phyloP scores from a whole-genome alignment of 1,140 invertebrate species.

The Cepaea nemoralis region DNA sequence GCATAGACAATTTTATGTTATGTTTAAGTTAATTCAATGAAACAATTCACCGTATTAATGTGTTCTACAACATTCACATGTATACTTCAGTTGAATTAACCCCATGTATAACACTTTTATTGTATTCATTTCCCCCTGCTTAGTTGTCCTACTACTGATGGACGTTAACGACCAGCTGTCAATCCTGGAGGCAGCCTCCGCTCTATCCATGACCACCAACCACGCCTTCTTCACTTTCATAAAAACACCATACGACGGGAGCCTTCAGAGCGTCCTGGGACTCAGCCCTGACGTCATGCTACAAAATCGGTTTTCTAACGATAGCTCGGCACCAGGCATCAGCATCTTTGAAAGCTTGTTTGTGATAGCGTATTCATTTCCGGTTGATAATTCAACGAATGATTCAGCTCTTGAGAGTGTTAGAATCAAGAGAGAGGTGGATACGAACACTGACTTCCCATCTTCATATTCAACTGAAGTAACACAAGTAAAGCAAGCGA shows the following conservation, averaged over 20 bases:
- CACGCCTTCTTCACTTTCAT: slow-evolving; percentile 27
- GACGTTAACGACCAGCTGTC: slow-evolving; percentile 20
- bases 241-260: slow-evolving; percentile 20
- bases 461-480: too few relatives aligned
- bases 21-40: too few relatives aligned
- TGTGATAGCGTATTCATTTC: slow-evolving; percentile 19
- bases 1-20: too few relatives aligned
- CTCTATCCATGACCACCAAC: slow-evolving; percentile 13
- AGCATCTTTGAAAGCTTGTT: slow-evolving; percentile 33
- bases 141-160: slow-evolving; percentile 25
- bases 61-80: too few relatives aligned
- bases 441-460: too few relatives aligned
- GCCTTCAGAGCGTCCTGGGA: background rate
- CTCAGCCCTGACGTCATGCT: background rate
- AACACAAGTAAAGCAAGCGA: too few relatives aligned
- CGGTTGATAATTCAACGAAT: background rate
- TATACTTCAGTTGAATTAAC: too few relatives aligned
- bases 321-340: background rate
- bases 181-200: slow-evolving; percentile 10
- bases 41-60: too few relatives aligned
- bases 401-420: background rate
- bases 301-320: background rate
- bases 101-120: too few relatives aligned
- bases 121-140: too few relatives aligned
- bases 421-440: background rate